phyloP scores from a whole-genome alignment of 2,888 invertebrate species.

The Frankliniella intonsa region DNA sequence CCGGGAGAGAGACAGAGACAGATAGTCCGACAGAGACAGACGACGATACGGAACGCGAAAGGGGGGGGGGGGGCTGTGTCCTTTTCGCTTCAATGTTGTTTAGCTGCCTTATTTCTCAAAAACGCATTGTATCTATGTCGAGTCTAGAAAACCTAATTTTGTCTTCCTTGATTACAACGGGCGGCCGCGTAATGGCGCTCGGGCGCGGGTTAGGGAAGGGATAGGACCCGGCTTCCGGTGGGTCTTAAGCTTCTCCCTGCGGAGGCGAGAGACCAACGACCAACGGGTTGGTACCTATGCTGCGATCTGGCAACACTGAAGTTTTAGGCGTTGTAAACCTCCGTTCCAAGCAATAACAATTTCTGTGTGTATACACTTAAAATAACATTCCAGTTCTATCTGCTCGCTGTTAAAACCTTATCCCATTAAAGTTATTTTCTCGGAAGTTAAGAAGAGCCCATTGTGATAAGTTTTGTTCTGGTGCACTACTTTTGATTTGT shows the following conservation, averaged over 20 bases:
- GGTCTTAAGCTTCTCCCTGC: neutral
- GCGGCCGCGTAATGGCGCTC: no score
- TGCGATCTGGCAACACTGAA: neutral
- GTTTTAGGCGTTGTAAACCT: conserved; percentile 10
- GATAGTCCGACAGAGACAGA: neutral
- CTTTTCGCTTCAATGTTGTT: neutral
- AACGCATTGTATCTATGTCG: neutral
- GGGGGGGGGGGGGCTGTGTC: conserved; percentile 12
- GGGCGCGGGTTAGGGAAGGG: neutral
- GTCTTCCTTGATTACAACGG: no score
- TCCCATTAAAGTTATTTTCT: neutral
- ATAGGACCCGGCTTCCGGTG: neutral
- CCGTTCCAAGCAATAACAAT: conserved; percentile 7
- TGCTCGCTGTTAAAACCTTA: neutral
- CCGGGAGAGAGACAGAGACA: conserved; percentile 7
- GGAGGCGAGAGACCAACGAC: neutral
- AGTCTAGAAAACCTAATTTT: no score
- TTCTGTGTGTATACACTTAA: neutral
- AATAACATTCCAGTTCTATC: neutral
- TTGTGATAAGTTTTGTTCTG: neutral
- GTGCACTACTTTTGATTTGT: neutral
- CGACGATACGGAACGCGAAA: neutral
- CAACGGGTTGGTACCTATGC: neutral
- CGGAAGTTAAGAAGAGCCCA: neutral
- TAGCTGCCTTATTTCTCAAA: neutral